Evolutionary conservation across 2,113 vertebrate species (phyloP).

Genomic region (Aspidoscelis tigris): DNA sequence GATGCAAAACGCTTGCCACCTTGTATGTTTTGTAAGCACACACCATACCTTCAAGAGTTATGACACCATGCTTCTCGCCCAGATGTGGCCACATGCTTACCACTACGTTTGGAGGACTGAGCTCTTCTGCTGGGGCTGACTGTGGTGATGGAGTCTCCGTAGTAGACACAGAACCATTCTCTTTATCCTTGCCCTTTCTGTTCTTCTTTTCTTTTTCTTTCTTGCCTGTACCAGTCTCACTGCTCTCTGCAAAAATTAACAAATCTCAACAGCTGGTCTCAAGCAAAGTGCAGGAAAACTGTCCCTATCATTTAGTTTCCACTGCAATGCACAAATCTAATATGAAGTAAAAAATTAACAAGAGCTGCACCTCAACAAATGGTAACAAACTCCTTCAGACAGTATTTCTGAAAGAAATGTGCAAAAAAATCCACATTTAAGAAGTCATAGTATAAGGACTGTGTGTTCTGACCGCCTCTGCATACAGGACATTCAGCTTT

Average conservation of each 20-base stretch:
- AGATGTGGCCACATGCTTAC: constrained; percentile 72
- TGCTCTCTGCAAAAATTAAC: constrained; percentile 78
- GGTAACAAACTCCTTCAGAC: too few species aligned
- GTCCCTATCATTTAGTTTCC: background rate
- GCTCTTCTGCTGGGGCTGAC: constrained; percentile 83
- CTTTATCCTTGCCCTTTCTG: constrained; percentile 94
- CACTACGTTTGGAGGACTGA: constrained; percentile 88
- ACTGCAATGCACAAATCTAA: too few species aligned
- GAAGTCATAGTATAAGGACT: too few species aligned
- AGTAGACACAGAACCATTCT: constrained; percentile 92
- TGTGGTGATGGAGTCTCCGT: constrained; percentile 83
- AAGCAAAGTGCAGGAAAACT: background rate
- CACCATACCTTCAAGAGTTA: too few species aligned
- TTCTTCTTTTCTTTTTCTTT: constrained; percentile 98
- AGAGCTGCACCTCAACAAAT: too few species aligned
- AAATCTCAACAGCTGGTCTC: background rate
- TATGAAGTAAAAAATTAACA: too few species aligned
- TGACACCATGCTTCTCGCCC: background rate
- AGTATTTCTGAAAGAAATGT: too few species aligned
- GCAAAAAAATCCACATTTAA: too few species aligned
- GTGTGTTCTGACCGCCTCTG: too few species aligned
- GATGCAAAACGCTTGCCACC: rapidly evolving
- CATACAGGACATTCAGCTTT: too few species aligned
- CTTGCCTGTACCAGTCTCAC: constrained; percentile 88
- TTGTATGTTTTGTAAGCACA: rapidly evolving